A percentile compares a stretch with the other conserved stretches of the same genome.
phyloP scores from a whole-genome alignment of 2,113 vertebrate species.

The Podocnemis expansa region DNA sequence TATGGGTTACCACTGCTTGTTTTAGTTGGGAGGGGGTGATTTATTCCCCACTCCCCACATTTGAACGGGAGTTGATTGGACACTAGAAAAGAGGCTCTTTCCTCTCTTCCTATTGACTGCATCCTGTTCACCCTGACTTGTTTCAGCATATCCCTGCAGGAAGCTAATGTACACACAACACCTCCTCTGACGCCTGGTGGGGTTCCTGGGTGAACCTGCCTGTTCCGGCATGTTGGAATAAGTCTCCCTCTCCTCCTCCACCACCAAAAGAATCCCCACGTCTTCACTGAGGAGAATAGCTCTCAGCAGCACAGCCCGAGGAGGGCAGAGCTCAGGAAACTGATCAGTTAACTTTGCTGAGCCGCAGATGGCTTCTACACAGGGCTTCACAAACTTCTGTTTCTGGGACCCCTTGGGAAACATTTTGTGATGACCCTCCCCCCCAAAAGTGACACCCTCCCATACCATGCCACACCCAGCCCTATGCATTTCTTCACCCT shows the following conservation, averaged over 20 bases:
- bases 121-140: slow-evolving; percentile 54
- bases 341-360: background rate
- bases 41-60: background rate
- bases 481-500: too few species aligned
- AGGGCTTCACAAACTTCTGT: too few species aligned
- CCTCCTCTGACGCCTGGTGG: slow-evolving; percentile 33
- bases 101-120: background rate
- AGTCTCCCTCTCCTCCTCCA: too few species aligned
- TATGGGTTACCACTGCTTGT: background rate
- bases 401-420: too few species aligned
- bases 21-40: background rate
- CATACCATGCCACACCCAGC: too few species aligned
- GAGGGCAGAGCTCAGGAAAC: background rate
- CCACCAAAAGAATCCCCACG: background rate
- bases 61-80: background rate
- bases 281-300: too few species aligned
- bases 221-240: slow-evolving; percentile 61
- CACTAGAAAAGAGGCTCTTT: background rate
- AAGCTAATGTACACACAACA: background rate
- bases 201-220: slow-evolving; percentile 72
- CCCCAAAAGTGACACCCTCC: too few species aligned
- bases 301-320: background rate
- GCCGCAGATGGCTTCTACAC: background rate
- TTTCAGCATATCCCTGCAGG: slow-evolving; percentile 38
- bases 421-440: too few species aligned